Base-by-base conservation (phyloP, 2,797 vertebrate species). In the Clarias fuscus region DNA sequence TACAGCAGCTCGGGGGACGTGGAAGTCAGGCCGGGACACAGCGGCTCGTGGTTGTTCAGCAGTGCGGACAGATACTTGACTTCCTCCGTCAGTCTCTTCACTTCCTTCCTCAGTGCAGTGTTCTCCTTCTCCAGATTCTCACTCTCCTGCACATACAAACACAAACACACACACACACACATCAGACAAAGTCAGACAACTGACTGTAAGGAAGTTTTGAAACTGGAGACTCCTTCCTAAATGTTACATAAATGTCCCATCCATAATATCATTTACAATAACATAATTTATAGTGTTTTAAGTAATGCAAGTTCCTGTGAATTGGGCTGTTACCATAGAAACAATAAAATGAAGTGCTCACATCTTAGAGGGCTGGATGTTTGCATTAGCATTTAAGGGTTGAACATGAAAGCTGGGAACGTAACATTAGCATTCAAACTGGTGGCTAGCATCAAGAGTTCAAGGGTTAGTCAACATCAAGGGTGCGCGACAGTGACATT, bases 51-150 rank as follows among this genome's bases (percentile, higher is more conserved):
- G 91, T 94, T 97, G 93, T 91, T 99, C 93, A 99, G 95, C 91
- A 99, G 93, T 0, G 97, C 95, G 0, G 96, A 93, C 80, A 99
- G 97, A 82, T 98, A 97, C 91, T 98, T 98, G 91, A 97, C 95
- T 91, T 99, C 98, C 88, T 99, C 98, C 0, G 95, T 97, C 91
- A 99, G 94, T 90, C 96, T 95, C 92, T 97, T 98, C 92, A 99
- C 98, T 92, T 99, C 98, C 90, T 97, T 96, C 89, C 96, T 96
- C 89, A 99, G 94, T 13, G 97, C 97, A 0, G 97, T 95, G 0
- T 99, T 99, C 89, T 98, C 96, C 87, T 97, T 97, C 94, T 99
- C 98, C 92, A 99, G 91, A 92, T 96, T 96, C 91, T 99, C 98
- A 0, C 98, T 99, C 91, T 99, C 98, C 98, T 99, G 93, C 82